phyloP scores from a whole-genome alignment of 1,140 invertebrate species.

The Lucilia sericata region DNA sequence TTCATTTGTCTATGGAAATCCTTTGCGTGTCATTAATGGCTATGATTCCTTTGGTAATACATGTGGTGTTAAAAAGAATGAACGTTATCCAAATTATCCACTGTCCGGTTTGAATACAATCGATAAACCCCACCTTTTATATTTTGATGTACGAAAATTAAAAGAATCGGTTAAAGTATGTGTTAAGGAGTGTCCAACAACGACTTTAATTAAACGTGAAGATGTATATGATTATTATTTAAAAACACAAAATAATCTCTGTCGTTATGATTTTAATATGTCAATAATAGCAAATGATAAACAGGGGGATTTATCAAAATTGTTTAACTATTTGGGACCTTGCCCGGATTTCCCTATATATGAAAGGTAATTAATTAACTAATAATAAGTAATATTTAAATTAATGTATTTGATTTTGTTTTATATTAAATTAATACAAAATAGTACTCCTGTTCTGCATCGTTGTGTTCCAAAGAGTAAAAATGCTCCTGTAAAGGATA shows the following conservation, averaged over 20 bases:
- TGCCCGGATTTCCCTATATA: slow-evolving; percentile 81
- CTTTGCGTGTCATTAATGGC: slow-evolving; percentile 87
- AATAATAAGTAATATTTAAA: neutral
- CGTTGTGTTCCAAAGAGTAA: slow-evolving; percentile 83
- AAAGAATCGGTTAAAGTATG: slow-evolving; percentile 87
- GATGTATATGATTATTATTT: slow-evolving; percentile 83
- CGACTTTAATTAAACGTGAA: slow-evolving; percentile 72
- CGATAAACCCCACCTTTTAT: slow-evolving; percentile 86
- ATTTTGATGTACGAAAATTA: slow-evolving; percentile 83
- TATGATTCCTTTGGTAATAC: slow-evolving; percentile 97
- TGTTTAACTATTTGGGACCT: slow-evolving; percentile 75
- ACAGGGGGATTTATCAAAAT: slow-evolving; percentile 69
- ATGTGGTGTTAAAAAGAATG: slow-evolving; percentile 86
- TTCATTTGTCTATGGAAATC: slow-evolving; percentile 90
- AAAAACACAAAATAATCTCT: slow-evolving; percentile 80
- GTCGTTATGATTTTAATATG: slow-evolving; percentile 78
- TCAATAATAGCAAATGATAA: slow-evolving; percentile 63
- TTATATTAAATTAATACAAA: neutral
- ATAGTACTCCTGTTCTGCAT: slow-evolving; percentile 82
- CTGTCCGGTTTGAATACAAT: slow-evolving; percentile 84
- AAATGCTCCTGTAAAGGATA: slow-evolving; percentile 70
- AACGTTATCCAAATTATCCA: slow-evolving; percentile 78
- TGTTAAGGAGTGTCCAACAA: slow-evolving; percentile 87
- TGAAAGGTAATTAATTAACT: slow-evolving; percentile 68
- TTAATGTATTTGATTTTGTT: slow-evolving; percentile 9